A percentile compares a stretch with the other conserved stretches of the same genome.
phyloP scores from a whole-genome alignment of 2,888 invertebrate genomes.

The Sceliomorpha sp. region DNA sequence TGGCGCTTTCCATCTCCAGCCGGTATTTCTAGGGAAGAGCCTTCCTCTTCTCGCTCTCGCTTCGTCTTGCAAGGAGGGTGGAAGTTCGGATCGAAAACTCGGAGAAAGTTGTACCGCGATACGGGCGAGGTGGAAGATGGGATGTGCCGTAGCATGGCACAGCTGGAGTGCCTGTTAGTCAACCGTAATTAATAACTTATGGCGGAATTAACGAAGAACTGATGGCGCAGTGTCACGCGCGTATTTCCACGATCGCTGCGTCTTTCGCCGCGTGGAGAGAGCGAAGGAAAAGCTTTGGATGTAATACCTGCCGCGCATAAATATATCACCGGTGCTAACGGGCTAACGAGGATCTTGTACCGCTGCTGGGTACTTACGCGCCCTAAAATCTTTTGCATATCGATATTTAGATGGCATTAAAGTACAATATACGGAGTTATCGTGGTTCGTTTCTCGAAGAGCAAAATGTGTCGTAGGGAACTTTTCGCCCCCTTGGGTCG shows the following conservation, averaged over 20 bases:
- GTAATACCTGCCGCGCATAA: conserved; percentile 44
- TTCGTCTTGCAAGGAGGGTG: conserved; percentile 34
- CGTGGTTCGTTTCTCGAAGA: neutral
- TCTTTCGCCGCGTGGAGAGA: conserved; percentile 11
- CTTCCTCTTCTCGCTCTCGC: conserved; percentile 33
- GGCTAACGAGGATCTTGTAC: neutral
- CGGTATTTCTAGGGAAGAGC: conserved; percentile 41
- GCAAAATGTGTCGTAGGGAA: neutral
- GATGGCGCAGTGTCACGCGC: conserved; percentile 57
- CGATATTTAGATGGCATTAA: conserved; percentile 4
- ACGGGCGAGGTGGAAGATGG: conserved; percentile 54
- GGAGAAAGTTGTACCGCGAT: conserved; percentile 54
- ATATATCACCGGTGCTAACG: conserved; percentile 26
- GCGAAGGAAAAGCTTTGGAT: conserved; percentile 29
- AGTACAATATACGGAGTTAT: conserved; percentile 7
- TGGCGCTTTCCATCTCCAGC: conserved; percentile 48
- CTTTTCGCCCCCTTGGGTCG: neutral
- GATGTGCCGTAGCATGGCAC: conserved; percentile 64
- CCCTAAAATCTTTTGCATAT: neutral
- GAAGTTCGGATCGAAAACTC: conserved; percentile 52
- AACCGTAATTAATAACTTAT: conserved; percentile 79
- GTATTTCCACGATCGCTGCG: conserved; percentile 29
- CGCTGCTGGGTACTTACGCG: too few species aligned
- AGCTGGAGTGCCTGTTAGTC: conserved; percentile 78
- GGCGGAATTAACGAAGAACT: conserved; percentile 71